Conservation (phyloP, 1,140 invertebrate genomes). For the Heliconius nattereri region DNA sequence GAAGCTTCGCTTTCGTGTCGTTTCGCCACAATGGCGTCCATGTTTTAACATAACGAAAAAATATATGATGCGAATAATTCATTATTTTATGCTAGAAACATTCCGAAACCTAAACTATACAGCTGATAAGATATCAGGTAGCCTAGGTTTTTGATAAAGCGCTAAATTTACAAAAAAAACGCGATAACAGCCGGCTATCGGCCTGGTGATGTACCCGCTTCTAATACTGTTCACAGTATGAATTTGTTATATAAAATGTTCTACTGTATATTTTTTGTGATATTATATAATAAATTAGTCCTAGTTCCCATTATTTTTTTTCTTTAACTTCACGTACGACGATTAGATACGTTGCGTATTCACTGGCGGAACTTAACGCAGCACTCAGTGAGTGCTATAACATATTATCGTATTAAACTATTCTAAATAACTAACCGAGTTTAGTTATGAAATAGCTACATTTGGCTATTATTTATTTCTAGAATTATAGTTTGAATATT, state of each 20-base stretch:
- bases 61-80: constrained; percentile 15
- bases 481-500: neutral
- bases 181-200: constrained; percentile 67
- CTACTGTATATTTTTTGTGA: neutral
- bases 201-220: constrained; percentile 32
- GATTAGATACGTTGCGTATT: too few species aligned
- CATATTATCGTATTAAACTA: too few species aligned
- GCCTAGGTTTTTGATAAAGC: constrained; percentile 77
- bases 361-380: too few species aligned
- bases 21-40: too few species aligned
- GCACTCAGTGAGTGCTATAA: too few species aligned
- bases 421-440: too few species aligned
- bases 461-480: neutral
- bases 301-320: neutral
- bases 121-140: constrained; percentile 66
- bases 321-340: too few species aligned
- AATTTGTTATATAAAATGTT: constrained; percentile 10
- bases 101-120: constrained; percentile 63
- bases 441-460: too few species aligned
- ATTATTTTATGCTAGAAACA: constrained; percentile 46
- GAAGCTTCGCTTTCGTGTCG: too few species aligned
- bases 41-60: neutral
- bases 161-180: constrained; percentile 73
- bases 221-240: constrained; percentile 38
- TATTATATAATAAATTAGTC: neutral